Evolutionary conservation across 2,113 vertebrate genomes (phyloP).

Genomic region (Aegypius monachus): DNA sequence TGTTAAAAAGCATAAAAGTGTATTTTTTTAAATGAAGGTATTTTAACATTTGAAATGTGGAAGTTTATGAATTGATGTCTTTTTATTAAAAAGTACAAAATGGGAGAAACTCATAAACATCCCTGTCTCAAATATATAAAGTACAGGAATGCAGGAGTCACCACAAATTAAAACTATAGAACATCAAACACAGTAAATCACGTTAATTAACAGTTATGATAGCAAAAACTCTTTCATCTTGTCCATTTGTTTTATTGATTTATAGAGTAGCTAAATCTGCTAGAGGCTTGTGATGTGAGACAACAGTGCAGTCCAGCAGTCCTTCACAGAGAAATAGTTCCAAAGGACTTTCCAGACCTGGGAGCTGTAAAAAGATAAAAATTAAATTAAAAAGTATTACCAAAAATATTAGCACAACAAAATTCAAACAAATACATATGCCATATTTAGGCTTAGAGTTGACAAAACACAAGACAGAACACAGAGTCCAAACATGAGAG

Average conservation of each 20-base stretch:
- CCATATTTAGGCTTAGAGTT: not conserved
- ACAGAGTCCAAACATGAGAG: not conserved
- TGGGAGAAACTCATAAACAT: not conserved
- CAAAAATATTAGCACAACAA: not conserved
- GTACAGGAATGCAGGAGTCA: not conserved
- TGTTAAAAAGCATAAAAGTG: not conserved
- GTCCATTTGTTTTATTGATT: not conserved
- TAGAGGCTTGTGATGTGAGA: not conserved
- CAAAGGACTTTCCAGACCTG: not conserved
- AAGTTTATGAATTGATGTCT: not conserved
- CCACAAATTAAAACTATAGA: not conserved
- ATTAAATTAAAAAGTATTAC: not conserved
- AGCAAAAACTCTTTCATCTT: not conserved
- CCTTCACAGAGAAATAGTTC: not conserved
- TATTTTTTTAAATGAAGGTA: not conserved
- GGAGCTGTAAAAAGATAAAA: not conserved
- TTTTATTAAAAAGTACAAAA: not conserved
- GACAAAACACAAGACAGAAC: not conserved
- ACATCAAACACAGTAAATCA: not conserved
- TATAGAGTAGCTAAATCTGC: not conserved
- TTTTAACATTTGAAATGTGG: not conserved
- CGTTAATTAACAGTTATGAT: not conserved
- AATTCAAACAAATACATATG: not conserved
- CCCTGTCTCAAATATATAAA: not conserved
- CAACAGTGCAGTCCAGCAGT: not conserved